These are phyloP conservation scores for Zaprionus davidi DNA, from an alignment of 1,140 invertebrate species.

Conservation along the genomic window DNA sequence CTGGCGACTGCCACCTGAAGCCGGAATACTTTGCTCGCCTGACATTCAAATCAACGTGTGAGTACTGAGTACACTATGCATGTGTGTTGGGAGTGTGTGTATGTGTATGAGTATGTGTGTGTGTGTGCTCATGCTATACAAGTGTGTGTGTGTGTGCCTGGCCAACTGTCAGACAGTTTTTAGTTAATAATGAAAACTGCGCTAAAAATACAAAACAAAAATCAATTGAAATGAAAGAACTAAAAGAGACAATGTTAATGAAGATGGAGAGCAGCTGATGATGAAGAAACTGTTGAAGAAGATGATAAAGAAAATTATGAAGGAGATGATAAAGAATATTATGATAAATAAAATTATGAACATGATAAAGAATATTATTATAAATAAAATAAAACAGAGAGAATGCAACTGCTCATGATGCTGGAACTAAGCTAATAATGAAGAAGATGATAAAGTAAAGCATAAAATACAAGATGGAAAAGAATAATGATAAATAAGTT, in stretches of 20 bases:
- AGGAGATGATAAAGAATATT: neutral
- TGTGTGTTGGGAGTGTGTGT: slow-evolving; percentile 33
- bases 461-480: neutral
- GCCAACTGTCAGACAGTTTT: slow-evolving; percentile 66
- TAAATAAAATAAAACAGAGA: neutral
- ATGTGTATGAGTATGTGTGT: neutral
- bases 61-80: slow-evolving; percentile 37
- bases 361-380: neutral
- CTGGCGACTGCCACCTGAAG: slow-evolving; percentile 7
- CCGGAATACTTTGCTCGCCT: slow-evolving; percentile 50
- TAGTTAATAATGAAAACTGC: slow-evolving; percentile 73
- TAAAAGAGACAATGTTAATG: slow-evolving; percentile 17
- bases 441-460: neutral
- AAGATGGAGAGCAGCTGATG: neutral
- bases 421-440: neutral
- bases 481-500: neutral
- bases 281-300: neutral
- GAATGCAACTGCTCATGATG: neutral
- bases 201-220: slow-evolving; percentile 47
- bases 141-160: slow-evolving; percentile 45
- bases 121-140: slow-evolving; percentile 32
- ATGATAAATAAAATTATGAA: neutral
- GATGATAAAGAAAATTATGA: neutral
- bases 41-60: slow-evolving; percentile 69
- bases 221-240: slow-evolving; percentile 43